Evolutionary conservation across 2,797 vertebrate genomes (phyloP), one percentile per base, ranked within the genome.

Genomic region (Etheostoma nigrum): DNA sequence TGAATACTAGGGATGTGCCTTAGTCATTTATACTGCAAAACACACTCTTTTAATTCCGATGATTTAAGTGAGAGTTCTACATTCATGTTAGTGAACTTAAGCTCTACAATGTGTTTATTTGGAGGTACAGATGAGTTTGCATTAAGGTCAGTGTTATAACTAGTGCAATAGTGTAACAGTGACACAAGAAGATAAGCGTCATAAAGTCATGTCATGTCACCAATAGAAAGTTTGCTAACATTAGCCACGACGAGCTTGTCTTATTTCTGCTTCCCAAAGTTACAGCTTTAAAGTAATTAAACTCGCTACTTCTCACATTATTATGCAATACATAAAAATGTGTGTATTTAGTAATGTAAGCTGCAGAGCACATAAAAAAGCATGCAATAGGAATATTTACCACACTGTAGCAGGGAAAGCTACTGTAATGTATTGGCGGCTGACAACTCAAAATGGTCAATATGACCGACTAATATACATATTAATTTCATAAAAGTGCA

Each of bases 341-440:
- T 2, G 45, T 45, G n/a, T 12, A 52, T 53, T 54, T 49, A 59
- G 11, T 14, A 21, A 9, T 16, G 18, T 19, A 30, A 44, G 13
- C 52, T 63, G 49, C 4, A 49, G 25, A 57, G 48, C 10, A n/a
- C 5, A 30, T 40, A 5, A 30, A 23, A 12, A 30, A 64, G 60
- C 18, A 40, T 64, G 42, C 61, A 47, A 12, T 21, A 14, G 45
- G 23, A 62, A 71, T 66, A 54, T 59, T 71, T 44, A 60, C 14
- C 13, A 25, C 6, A 15, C 21, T 52, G 57, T 10, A 53, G 70
- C 5, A 44, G 1, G 7, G 45, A 40, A 33, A 57, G 21, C n/a
- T 36, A 27, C 14, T 40, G 48, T 21, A 2, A 52, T n/a, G 25
- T 3, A 40, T 2, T 14, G 61, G 48, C 8, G 3, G 10, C 13